These are phyloP conservation scores for Bombycilla garrulus DNA, from an alignment of 2,113 vertebrate genomes.

Conservation along the genomic window DNA sequence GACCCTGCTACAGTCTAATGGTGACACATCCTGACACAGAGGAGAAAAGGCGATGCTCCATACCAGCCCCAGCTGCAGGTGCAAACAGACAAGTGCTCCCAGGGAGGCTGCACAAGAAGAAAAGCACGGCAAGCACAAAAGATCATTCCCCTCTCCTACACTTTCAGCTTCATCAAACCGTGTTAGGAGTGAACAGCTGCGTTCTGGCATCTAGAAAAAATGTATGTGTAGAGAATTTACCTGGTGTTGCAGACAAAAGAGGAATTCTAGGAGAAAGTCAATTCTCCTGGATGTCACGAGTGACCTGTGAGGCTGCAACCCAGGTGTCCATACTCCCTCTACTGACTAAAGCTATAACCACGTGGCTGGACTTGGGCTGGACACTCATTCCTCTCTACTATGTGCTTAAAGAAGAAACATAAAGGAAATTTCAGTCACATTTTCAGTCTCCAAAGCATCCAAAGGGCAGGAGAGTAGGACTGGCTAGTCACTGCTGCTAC, in stretches of 20 bases:
- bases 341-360: constrained; percentile 25
- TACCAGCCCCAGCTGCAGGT: neutral
- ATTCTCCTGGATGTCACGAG: neutral
- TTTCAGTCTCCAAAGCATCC: neutral
- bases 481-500: neutral
- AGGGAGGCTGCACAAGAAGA: neutral
- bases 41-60: neutral
- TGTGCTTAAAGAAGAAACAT: neutral
- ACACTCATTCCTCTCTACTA: fast-evolving
- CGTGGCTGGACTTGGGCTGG: neutral
- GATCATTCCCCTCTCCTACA: neutral
- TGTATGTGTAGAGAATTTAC: neutral
- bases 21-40: neutral
- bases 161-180: neutral
- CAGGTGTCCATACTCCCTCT: constrained; percentile 41
- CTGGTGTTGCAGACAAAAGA: neutral
- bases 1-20: neutral
- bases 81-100: neutral
- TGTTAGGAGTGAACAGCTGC: neutral
- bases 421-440: neutral
- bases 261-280: neutral
- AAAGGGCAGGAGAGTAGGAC: neutral
- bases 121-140: neutral
- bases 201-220: neutral
- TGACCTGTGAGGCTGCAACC: neutral